These are phyloP conservation scores for Triplophysa siluroides DNA, from an alignment of 2,113 vertebrate genomes.

Conservation along the genomic window DNA sequence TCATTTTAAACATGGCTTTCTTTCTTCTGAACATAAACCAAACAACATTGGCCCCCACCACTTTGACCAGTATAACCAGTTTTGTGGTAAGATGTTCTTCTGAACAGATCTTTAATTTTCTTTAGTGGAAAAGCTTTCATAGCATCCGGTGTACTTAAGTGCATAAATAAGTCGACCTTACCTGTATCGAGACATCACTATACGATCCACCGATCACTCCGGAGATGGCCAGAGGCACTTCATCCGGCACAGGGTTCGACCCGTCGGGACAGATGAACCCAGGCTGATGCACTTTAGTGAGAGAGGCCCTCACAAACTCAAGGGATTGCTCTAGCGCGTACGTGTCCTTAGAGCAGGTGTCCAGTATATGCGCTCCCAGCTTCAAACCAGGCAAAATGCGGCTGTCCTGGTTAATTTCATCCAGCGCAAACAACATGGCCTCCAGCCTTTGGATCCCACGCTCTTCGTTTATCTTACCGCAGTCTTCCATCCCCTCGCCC, in stretches of 20 bases:
- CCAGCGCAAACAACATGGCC: constrained; percentile 95
- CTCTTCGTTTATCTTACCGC: constrained; percentile 91
- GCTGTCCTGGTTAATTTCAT: constrained; percentile 90
- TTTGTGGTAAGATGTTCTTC: no score
- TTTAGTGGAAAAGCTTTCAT: no score
- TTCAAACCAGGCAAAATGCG: constrained; percentile 87
- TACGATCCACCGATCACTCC: constrained; percentile 97
- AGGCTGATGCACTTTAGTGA: constrained; percentile 89
- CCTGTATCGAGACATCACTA: constrained; percentile 98
- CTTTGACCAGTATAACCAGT: no score
- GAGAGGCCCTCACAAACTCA: constrained; percentile 93
- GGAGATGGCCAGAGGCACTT: constrained; percentile 89
- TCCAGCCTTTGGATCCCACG: constrained; percentile 97
- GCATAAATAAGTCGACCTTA: constrained; percentile 52
- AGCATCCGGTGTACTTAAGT: background rate
- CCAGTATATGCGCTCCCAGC: constrained; percentile 92
- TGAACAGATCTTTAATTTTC: no score
- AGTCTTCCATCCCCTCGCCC: constrained; percentile 89
- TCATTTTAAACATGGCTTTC: no score
- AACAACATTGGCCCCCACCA: no score
- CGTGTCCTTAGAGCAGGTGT: constrained; percentile 98
- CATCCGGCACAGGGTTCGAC: constrained; percentile 87
- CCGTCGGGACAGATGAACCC: constrained; percentile 96
- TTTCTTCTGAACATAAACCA: no score
- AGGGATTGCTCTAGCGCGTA: constrained; percentile 96